Evolutionary conservation across 2,797 vertebrate genomes (phyloP), one percentile per base, ranked within the genome.

Genomic region (Acridotheres tristis): DNA sequence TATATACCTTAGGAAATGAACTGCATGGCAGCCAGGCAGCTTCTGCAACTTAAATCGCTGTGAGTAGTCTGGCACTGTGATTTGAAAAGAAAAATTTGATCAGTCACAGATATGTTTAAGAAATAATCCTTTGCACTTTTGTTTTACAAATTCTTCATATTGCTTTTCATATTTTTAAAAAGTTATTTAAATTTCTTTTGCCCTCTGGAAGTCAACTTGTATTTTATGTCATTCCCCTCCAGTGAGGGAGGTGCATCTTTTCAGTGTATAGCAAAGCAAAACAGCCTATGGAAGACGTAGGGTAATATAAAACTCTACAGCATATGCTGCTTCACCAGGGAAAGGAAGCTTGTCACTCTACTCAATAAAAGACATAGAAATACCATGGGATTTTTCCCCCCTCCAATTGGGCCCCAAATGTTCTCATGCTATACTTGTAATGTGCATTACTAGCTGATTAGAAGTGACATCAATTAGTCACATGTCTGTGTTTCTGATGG

Each of bases 391-490:
- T 88, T 86, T 81, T 78, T 69, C 43, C 54, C 62, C 85, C 94
- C 81, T 88, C 76, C 94, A 95, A 95, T 85, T 93, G 96, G 91
- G 74, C 95, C 89, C 91, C 89, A 96, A 94, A 91, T 83, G 75
- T 96, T 96, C 96, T 93, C 93, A 94, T 95, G 93, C 91, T 90
- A 94, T 94, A 94, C 87, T 91, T 94, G 90, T 83, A 92, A 90
- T 94, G 84, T 94, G 94, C 79, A 86, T 96, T 97, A 95, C 95
- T 96, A 97, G 95, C 95, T 97, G 96, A 97, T 97, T 98, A 96
- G 94, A 97, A 97, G 67, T 97, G 97, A 97, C 96, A 97, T 97
- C 96, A 98, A 98, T 98, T 98, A 98, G 97, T 98, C 96, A 98
- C 94, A 80, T 95, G 97, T 95, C 96, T 96, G 94, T 94, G 97